Conservation (phyloP, 1,140 invertebrate species). For the Mesaphorura yosii region DNA sequence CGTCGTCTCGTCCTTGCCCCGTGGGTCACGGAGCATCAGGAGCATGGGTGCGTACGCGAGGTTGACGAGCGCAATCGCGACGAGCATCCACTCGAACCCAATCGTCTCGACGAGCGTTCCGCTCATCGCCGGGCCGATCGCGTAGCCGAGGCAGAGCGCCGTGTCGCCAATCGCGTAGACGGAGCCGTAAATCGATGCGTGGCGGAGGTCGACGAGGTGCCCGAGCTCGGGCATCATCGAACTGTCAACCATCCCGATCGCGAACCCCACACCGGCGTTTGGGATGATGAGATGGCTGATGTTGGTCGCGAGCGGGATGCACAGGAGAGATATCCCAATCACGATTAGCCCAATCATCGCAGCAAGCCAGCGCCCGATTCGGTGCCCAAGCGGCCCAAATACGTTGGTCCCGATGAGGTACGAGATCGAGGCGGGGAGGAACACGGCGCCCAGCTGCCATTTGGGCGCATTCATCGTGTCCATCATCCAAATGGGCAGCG, state of each 20-base stretch:
- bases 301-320: conserved; percentile 77
- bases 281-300: conserved; percentile 85
- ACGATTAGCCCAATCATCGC: conserved; percentile 86
- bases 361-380: conserved; percentile 91
- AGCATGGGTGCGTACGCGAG: conserved; percentile 89
- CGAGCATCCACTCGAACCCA: conserved; percentile 93
- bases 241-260: conserved; percentile 97
- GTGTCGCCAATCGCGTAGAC: conserved; percentile 98
- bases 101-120: conserved; percentile 80
- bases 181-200: conserved; percentile 88
- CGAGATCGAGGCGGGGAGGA: conserved; percentile 90
- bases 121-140: conserved; percentile 79
- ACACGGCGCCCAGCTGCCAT: conserved; percentile 86
- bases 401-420: conserved; percentile 96
- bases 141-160: conserved; percentile 95
- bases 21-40: conserved; percentile 75
- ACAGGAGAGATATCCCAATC: conserved; percentile 85
- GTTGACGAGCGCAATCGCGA: conserved; percentile 86
- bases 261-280: conserved; percentile 93
- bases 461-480: conserved; percentile 86
- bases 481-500: conserved; percentile 96
- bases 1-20: conserved; percentile 84
- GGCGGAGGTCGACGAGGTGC: conserved; percentile 88
- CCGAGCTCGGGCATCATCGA: conserved; percentile 98
- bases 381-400: conserved; percentile 94